phyloP scores from a whole-genome alignment of 2,888 invertebrate species.

The Notodromas monacha region DNA sequence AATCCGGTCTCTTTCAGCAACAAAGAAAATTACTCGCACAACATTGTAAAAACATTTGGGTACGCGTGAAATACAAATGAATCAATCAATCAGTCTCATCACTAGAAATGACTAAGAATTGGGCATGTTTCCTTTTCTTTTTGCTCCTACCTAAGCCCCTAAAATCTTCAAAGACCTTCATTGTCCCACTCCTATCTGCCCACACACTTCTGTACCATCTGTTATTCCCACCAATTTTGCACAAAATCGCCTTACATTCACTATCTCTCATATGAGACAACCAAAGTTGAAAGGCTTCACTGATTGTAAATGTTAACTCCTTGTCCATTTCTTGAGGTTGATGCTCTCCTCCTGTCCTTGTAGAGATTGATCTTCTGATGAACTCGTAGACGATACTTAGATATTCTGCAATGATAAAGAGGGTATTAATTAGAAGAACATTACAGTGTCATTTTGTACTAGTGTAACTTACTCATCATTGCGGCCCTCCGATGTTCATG shows the following conservation, averaged over 20 bases:
- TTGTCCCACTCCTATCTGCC: neutral
- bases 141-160: neutral
- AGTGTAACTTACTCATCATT: neutral
- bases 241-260: neutral
- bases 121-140: neutral
- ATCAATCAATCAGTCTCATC: neutral
- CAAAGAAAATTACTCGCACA: neutral
- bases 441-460: neutral
- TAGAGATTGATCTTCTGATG: neutral
- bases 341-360: neutral
- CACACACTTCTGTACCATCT: conserved; percentile 1
- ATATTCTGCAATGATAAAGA: neutral
- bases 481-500: neutral
- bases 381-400: neutral
- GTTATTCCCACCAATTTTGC: neutral
- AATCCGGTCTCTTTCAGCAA: neutral
- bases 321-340: neutral
- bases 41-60: too few species aligned
- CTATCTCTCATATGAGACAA: neutral
- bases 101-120: neutral
- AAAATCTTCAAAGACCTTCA: neutral
- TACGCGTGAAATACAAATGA: neutral
- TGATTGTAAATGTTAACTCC: neutral
- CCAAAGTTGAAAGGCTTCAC: neutral
- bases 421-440: neutral